phyloP scores from a whole-genome alignment of 2,888 invertebrate species.

The Allophyes oxyacanthae region DNA sequence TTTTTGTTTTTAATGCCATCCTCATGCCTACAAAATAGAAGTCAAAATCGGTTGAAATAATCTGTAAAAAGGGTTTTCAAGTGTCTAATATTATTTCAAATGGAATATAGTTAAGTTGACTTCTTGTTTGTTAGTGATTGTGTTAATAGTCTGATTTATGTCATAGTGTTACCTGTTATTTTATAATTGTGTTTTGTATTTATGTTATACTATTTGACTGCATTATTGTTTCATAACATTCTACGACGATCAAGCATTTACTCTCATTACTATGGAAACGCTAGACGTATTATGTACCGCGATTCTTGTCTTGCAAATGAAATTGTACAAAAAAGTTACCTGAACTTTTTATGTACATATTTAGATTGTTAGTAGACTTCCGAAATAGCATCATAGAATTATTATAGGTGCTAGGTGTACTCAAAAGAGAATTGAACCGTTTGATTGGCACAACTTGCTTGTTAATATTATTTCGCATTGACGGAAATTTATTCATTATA shows the following conservation, averaged over 20 bases:
- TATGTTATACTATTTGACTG: slow-evolving; percentile 36
- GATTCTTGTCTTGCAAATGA: slow-evolving; percentile 43
- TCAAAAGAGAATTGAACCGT: slow-evolving; percentile 47
- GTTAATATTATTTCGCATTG: slow-evolving; percentile 25
- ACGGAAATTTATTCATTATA: slow-evolving; percentile 14
- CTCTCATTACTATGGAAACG: slow-evolving; percentile 49
- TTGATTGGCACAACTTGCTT: slow-evolving; percentile 37
- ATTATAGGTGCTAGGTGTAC: slow-evolving; percentile 71
- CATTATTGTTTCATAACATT: slow-evolving; percentile 46
- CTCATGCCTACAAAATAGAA: no score
- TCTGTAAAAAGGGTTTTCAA: no score
- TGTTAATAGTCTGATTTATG: slow-evolving; percentile 82
- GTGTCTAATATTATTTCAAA: no score
- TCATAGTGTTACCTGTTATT: slow-evolving; percentile 80
- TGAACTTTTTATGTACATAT: slow-evolving; percentile 76
- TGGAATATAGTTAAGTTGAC: slow-evolving; percentile 75
- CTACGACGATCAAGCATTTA: slow-evolving; percentile 62
- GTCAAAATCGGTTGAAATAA: no score
- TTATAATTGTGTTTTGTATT: slow-evolving; percentile 69
- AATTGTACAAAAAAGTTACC: slow-evolving; percentile 85
- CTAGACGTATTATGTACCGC: slow-evolving; percentile 33
- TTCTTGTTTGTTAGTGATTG: slow-evolving; percentile 80
- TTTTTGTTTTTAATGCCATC: no score
- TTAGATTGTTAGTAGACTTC: slow-evolving; percentile 61
- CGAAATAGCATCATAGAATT: slow-evolving; percentile 62